Conservation (phyloP, 2,797 vertebrate genomes). For the Acomys russatus region DNA sequence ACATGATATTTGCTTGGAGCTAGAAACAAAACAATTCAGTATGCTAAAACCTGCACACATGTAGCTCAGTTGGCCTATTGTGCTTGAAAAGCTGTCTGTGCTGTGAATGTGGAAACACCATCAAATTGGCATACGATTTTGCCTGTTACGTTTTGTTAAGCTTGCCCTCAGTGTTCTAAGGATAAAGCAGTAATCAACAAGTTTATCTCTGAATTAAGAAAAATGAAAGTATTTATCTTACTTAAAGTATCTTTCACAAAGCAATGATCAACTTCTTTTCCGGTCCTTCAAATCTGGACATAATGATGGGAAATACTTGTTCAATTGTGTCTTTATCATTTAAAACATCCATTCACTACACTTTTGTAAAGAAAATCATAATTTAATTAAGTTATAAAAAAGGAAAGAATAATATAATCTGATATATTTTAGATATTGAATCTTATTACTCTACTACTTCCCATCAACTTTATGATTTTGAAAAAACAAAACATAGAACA, state of each 20-base stretch:
- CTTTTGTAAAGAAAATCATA: neutral
- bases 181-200: neutral
- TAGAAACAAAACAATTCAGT: neutral
- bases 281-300: neutral
- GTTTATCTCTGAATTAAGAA: neutral
- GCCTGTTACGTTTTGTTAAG: neutral
- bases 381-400: neutral
- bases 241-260: neutral
- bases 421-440: neutral
- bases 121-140: neutral
- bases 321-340: neutral
- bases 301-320: conserved; percentile 9
- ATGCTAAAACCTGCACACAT: neutral
- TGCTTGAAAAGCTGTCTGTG: neutral
- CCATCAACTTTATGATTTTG: neutral
- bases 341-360: neutral
- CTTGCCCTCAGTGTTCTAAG: neutral
- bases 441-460: neutral
- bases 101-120: neutral
- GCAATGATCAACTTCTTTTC: neutral
- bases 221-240: neutral
- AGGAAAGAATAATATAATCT: neutral
- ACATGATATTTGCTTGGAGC: neutral
- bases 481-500: neutral
- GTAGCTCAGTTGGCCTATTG: neutral